Evolutionary conservation across 2,113 vertebrate species (phyloP), one percentile per base, ranked within the genome.

Genomic region (rabbit (Oryctolagus cuniculus)): DNA sequence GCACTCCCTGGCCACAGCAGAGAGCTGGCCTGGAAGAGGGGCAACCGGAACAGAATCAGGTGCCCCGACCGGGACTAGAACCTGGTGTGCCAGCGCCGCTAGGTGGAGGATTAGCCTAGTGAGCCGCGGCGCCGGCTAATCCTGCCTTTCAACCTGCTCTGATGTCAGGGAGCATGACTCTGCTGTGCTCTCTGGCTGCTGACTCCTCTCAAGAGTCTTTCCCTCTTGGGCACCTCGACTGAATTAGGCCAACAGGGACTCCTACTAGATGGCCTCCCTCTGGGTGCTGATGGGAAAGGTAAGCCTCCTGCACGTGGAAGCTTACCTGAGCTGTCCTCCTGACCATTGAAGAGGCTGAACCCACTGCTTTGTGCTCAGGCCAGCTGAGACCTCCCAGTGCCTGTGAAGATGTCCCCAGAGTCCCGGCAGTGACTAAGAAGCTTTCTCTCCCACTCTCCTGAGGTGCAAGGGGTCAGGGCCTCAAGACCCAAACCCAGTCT

Each of bases 231-330:
- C 36, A 13, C 27, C 24, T 15, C 0, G 0, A 61, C 44, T 75
- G 16, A 13, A 31, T 31, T 6, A 75, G 16, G 29, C 38, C 0
- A 3, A 10, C 9, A 69, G 53, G 51, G 79, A 55, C 24, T 3
- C 0, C 29, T 25, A 0, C 38, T 19, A 5, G 10, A 1, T 22
- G 8, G 19, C 13, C 8, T 6, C 17, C 49, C 31, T 2, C 10
- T 5, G 22, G 1, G 29, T 25, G 12, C 9, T 79, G 17, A 9
- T 15, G 36, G 10, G 24, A 36, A 25, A 36, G 27, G 27, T 51
- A 66, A 80, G 25, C 10, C 6, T 66, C 51, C 27, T 31, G 10
- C 4, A 36, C 5, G 0, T 73, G 66, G 24, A 2, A 10, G 49
- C 29, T 22, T 29, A 53, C 38, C 7, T 10, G 9, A 70, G 38